These are phyloP conservation scores for Habropoda laboriosa DNA, from an alignment of 1,140 invertebrate genomes.

Conservation along the genomic window DNA sequence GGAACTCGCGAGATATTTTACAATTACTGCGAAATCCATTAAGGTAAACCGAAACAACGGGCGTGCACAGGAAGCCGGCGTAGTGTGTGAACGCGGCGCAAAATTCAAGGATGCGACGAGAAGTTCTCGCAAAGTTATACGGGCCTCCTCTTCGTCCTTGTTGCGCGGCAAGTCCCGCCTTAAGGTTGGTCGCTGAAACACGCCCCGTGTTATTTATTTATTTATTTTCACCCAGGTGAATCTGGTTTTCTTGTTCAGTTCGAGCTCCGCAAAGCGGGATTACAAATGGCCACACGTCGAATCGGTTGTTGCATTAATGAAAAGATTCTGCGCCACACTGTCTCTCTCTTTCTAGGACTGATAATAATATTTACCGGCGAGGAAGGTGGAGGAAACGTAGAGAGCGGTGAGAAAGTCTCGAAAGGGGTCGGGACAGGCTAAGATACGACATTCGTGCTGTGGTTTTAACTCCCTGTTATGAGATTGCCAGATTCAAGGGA, in stretches of 20 bases:
- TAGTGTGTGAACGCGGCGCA: slow-evolving; percentile 43
- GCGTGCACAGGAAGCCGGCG: slow-evolving; percentile 27
- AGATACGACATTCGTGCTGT: slow-evolving; percentile 81
- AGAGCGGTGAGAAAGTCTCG: slow-evolving; percentile 37
- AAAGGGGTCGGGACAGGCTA: slow-evolving; percentile 69
- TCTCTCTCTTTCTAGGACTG: no score
- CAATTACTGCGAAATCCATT: slow-evolving; percentile 80
- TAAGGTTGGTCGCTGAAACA: slow-evolving; percentile 41
- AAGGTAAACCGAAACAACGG: slow-evolving; percentile 71
- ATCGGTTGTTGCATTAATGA: no score
- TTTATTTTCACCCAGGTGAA: slow-evolving; percentile 32
- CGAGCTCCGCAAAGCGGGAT: no score
- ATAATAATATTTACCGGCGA: slow-evolving; percentile 78
- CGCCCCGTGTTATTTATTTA: slow-evolving; percentile 56
- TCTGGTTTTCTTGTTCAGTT: no score
- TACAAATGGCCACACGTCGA: no score
- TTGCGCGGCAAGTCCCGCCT: slow-evolving; percentile 45
- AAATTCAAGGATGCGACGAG: slow-evolving; percentile 63
- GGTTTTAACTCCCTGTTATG: slow-evolving; percentile 82
- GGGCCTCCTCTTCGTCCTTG: slow-evolving; percentile 52
- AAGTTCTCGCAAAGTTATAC: slow-evolving; percentile 66
- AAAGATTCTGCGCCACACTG: no score
- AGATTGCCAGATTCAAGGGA: slow-evolving; percentile 78
- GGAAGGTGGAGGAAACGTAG: no score
- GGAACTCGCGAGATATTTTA: slow-evolving; percentile 76